Evolutionary conservation across 2,797 vertebrate species (phyloP).

Genomic region (Eleutherodactylus coqui): DNA sequence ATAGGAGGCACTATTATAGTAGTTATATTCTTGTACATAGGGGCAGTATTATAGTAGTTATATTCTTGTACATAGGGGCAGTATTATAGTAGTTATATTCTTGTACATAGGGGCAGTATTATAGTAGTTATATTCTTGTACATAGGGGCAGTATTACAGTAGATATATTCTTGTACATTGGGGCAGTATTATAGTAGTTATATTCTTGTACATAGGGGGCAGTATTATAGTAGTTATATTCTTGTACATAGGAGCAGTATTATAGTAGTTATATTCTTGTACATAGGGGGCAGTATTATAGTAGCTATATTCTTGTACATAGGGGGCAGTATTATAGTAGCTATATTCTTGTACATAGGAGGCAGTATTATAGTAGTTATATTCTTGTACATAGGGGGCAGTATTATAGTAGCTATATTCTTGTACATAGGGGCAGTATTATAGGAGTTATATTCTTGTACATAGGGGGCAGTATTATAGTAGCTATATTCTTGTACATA

Average conservation of each 20-base stretch:
- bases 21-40: not conserved
- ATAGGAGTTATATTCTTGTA: not conserved
- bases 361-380: conserved; percentile 5
- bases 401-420: no score
- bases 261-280: no score
- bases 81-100: conserved; percentile 5
- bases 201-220: not conserved
- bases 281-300: no score
- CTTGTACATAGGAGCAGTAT: no score
- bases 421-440: no score
- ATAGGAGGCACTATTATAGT: no score
- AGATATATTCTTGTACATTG: not conserved
- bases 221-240: no score
- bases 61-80: not conserved
- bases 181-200: not conserved
- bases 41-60: not conserved
- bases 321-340: no score
- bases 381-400: no score
- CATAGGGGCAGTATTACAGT: not conserved
- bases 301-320: no score
- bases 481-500: not conserved
- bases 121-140: conserved; percentile 7
- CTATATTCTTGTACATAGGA: not conserved
- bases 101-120: not conserved
- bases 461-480: not conserved